These are phyloP conservation scores for Prolemur simus DNA, from an alignment of 2,113 vertebrate genomes.

Conservation along the genomic window DNA sequence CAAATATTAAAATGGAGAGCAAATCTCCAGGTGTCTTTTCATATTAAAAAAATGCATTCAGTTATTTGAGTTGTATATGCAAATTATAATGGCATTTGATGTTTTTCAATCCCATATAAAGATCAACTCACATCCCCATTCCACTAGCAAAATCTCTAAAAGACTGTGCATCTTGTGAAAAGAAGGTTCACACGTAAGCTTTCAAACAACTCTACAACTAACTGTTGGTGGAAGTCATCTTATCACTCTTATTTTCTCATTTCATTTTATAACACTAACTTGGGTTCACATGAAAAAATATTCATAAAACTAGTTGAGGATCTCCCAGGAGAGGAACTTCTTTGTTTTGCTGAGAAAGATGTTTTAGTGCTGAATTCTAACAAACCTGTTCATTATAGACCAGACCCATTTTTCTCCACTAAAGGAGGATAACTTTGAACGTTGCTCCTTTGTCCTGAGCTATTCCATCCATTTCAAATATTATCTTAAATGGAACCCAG, in stretches of 20 bases:
- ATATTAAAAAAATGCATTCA: not conserved
- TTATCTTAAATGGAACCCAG: conserved; percentile 56
- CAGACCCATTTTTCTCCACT: conserved; percentile 23
- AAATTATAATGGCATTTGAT: not conserved
- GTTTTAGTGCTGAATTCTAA: conserved; percentile 40
- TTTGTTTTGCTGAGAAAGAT: conserved; percentile 26
- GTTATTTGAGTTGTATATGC: conserved; percentile 8
- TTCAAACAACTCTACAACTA: conserved; percentile 37
- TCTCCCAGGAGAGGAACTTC: not conserved
- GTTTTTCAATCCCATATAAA: not conserved
- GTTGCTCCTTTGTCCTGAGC: conserved; percentile 36
- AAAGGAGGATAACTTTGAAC: conserved; percentile 30
- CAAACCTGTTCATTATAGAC: conserved; percentile 16
- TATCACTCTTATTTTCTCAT: not conserved
- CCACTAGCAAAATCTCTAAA: conserved; percentile 23
- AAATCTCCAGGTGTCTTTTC: conserved; percentile 37
- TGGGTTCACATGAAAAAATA: conserved; percentile 37
- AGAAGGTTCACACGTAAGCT: conserved; percentile 23
- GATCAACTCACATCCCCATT: not conserved
- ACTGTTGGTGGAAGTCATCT: conserved; percentile 8
- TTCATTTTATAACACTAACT: not conserved
- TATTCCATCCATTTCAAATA: conserved; percentile 55
- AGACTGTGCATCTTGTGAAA: not conserved
- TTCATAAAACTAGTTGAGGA: not conserved
- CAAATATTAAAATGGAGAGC: not conserved